Conservation (phyloP, 2,888 invertebrate genomes). For the Andrena marginata region DNA sequence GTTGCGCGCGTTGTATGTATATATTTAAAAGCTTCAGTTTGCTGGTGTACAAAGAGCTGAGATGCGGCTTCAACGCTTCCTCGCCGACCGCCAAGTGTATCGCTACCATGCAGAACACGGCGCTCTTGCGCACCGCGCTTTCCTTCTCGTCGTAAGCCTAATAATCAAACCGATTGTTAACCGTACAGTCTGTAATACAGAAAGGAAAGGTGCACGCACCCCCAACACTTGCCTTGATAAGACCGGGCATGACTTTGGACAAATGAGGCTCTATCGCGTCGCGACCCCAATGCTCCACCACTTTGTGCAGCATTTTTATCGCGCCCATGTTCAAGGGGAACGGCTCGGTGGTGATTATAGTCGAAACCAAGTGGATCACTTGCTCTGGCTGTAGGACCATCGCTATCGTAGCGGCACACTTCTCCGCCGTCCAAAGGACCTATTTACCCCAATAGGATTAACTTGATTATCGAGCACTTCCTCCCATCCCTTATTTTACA, state of each 20-base stretch:
- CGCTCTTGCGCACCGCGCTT: conserved; percentile 97
- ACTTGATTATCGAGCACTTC: not conserved
- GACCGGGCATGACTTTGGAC: conserved; percentile 93
- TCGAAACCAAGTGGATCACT: conserved; percentile 91
- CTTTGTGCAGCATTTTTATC: conserved; percentile 95
- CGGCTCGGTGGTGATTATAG: conserved; percentile 94
- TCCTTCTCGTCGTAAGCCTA: conserved; percentile 96
- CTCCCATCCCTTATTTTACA: conserved; percentile 69
- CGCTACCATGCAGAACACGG: conserved; percentile 98
- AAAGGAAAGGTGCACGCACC: not conserved
- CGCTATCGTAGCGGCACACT: conserved; percentile 92
- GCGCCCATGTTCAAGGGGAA: conserved; percentile 96
- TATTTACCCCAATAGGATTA: conserved; percentile 72
- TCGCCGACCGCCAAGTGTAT: conserved; percentile 96
- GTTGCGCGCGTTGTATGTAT: conserved; percentile 90
- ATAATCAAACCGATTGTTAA: not conserved
- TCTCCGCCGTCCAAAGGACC: conserved; percentile 94
- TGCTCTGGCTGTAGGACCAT: conserved; percentile 92
- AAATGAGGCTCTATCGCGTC: conserved; percentile 92
- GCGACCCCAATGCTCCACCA: conserved; percentile 91
- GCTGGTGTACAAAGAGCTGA: conserved; percentile 93
- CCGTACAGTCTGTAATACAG: too few species aligned
- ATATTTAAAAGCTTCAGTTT: conserved; percentile 94
- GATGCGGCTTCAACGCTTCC: conserved; percentile 92
- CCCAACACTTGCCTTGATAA: conserved; percentile 91